Base-by-base conservation (phyloP, 2,888 invertebrate species). In the Euplagia quadripunctaria region DNA sequence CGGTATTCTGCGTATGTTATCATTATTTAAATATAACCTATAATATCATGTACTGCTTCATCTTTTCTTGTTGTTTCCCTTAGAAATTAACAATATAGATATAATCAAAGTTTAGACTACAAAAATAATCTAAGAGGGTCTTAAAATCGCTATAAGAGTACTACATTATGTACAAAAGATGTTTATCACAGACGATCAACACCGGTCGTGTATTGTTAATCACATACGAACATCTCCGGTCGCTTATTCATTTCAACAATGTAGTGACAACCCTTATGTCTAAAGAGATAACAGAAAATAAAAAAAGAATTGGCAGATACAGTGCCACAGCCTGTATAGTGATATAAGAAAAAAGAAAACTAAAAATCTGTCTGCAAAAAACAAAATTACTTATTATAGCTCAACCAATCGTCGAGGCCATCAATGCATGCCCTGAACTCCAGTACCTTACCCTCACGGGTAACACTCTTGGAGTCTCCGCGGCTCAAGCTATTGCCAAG, bases 391-490 rank as follows among this genome's bases (percentile, higher is more conserved):
- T 8, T 66, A 63, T 82, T 92, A 88, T 90, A 98, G 98, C 98
- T 0, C 95, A 97, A 88, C 96, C 96, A 69, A 97, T 99, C 6
- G 96, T 98, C 7, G 96, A 97, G 20, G 98, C 97, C 0, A 98
- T 99, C 72, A 96, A 97, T 79, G 94, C 96, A 70, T 98, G 98
- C 86, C 92, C 96, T 0, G 94, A 97, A 55, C 96, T 99, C 73
- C 90, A 94, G 61, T 98, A 96, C 82, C 96, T 99, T 9, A 97
- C 98, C 73, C 95, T 99, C 55, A 98, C 99, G 81, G 99, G 99
- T 11, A 99, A 99, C 90, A 99, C 99, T 0, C 94, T 99, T 42
- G 99, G 99, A 0, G 98, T 99, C 16, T 97, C 97, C 20, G 99
- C 99, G 0, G 98, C 99, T 0, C 96, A 97, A 88, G 98, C 97